Evolutionary conservation across 2,888 invertebrate genomes (phyloP).

Genomic region (Dorcus hopei): DNA sequence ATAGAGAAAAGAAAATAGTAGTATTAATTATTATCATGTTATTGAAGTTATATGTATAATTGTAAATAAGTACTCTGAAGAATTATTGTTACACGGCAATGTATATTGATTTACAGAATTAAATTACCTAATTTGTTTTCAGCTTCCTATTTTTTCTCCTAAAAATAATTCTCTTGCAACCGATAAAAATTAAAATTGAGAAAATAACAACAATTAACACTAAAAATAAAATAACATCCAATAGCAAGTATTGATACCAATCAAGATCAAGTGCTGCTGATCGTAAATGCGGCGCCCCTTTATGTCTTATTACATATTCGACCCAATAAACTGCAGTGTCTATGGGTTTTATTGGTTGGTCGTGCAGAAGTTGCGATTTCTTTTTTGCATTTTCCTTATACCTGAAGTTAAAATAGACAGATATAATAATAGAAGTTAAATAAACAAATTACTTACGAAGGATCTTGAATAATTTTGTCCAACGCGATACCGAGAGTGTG

Average conservation of each 20-base stretch:
- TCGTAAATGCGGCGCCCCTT: conserved; percentile 36
- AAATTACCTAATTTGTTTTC: too few species aligned
- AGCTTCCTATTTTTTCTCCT: too few species aligned
- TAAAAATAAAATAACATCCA: conserved; percentile 31
- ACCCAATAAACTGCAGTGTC: conserved; percentile 38
- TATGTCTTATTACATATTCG: conserved; percentile 36
- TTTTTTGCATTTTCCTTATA: conserved; percentile 23
- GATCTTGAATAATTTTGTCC: conserved; percentile 21
- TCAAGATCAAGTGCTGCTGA: conserved; percentile 30
- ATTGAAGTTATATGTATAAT: too few species aligned
- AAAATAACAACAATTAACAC: not conserved
- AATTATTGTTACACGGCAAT: too few species aligned
- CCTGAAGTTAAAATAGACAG: conserved; percentile 1
- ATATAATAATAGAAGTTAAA: not conserved
- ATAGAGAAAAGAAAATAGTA: too few species aligned
- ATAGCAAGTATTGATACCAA: conserved; percentile 33
- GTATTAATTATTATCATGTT: too few species aligned
- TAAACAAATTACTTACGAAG: conserved; percentile 16
- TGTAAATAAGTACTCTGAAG: too few species aligned
- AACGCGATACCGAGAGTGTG: conserved; percentile 19
- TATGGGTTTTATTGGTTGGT: conserved; percentile 34
- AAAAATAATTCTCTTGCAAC: too few species aligned
- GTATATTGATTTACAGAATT: too few species aligned
- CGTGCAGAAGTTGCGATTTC: conserved; percentile 33
- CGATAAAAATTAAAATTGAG: not conserved